Conservation (phyloP, 2,113 vertebrate genomes). For the Ptilonorhynchus violaceus region DNA sequence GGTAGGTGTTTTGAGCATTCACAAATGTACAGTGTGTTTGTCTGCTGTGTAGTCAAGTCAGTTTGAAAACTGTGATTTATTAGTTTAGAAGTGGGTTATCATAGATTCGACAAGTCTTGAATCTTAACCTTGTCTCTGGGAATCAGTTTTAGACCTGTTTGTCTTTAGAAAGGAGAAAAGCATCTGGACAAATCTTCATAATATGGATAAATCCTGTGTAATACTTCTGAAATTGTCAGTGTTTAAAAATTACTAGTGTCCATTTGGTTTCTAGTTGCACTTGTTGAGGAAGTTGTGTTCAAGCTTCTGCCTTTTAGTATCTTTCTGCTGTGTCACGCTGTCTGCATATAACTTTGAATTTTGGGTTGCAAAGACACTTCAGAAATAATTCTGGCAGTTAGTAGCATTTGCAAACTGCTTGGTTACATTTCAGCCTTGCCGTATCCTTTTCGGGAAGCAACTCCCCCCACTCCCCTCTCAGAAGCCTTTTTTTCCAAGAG, state of each 20-base stretch:
- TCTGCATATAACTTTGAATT: background rate
- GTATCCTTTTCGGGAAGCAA: background rate
- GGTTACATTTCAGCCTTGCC: slow-evolving; percentile 11
- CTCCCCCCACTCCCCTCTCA: background rate
- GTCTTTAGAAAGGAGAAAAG: background rate
- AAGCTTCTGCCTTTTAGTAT: background rate
- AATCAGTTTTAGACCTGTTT: background rate
- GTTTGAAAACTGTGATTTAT: background rate
- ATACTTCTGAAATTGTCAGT: background rate
- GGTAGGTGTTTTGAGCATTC: background rate
- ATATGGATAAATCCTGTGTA: background rate
- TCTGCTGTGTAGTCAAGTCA: background rate
- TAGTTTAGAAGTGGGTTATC: background rate
- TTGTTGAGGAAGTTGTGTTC: background rate
- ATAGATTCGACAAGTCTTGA: background rate
- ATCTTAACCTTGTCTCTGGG: background rate
- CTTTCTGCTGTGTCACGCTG: background rate
- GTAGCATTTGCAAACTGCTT: background rate
- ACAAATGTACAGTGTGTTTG: background rate
- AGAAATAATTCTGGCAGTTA: background rate
- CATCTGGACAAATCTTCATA: background rate
- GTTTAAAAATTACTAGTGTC: background rate
- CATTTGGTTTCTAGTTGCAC: background rate
- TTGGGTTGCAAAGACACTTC: slow-evolving; percentile 4
- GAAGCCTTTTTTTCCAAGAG: background rate